Conservation (phyloP, 2,113 vertebrate species). For the Corythaeola cristata region DNA sequence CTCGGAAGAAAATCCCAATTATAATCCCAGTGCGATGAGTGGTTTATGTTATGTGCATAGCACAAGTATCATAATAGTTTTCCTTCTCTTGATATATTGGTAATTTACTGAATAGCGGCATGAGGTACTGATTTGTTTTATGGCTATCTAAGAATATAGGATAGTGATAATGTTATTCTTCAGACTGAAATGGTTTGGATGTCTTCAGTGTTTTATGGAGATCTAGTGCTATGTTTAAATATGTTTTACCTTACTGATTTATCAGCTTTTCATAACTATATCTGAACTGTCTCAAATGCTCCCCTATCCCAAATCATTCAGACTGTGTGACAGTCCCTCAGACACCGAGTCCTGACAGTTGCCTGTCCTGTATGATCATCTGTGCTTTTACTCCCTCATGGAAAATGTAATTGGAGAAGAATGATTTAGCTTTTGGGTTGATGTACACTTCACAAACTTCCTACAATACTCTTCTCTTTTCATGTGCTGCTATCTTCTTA, state of each 20-base stretch:
- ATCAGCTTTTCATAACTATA: background rate
- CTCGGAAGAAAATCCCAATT: constrained; percentile 9
- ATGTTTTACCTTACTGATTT: background rate
- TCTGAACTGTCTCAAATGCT: background rate
- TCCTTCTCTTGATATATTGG: background rate
- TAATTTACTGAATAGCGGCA: background rate
- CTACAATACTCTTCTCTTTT: background rate
- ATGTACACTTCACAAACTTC: background rate
- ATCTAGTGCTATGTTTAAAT: background rate
- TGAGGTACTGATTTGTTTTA: constrained; percentile 1
- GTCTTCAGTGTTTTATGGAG: background rate
- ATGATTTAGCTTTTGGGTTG: constrained; percentile 8
- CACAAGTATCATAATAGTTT: background rate
- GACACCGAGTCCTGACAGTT: background rate
- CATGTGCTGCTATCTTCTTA: background rate
- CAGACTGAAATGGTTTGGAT: background rate
- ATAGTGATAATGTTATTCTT: background rate
- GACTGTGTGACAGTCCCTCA: background rate
- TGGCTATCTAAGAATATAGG: background rate
- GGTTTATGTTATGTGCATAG: background rate
- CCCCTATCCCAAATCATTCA: background rate
- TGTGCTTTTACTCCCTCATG: background rate
- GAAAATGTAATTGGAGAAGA: background rate
- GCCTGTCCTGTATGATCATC: background rate
- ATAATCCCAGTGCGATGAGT: background rate